These are phyloP conservation scores for Helicoverpa armigera DNA, from an alignment of 1,140 invertebrate species.

Conservation along the genomic window DNA sequence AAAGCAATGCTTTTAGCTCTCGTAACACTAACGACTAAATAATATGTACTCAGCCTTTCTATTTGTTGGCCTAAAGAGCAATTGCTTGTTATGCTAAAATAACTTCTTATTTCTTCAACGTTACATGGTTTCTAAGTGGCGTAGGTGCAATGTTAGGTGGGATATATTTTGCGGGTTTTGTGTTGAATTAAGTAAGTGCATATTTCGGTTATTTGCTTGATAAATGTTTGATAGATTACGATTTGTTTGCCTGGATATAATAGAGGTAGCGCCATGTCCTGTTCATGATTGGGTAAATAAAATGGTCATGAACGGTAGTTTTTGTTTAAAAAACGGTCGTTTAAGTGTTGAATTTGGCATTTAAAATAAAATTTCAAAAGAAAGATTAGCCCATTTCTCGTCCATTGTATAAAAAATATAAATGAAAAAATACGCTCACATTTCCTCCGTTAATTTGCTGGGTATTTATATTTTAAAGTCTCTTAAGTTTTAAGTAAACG, in stretches of 20 bases:
- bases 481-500: slow-evolving; percentile 7
- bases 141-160: neutral
- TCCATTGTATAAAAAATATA: no score
- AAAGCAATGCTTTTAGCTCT: slow-evolving; percentile 55
- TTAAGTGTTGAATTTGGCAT: neutral
- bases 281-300: neutral
- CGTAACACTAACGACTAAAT: slow-evolving; percentile 46
- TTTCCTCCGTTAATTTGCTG: neutral
- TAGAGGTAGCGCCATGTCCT: neutral
- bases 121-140: neutral
- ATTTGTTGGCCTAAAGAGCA: slow-evolving; percentile 35
- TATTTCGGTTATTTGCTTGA: neutral
- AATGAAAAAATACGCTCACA: neutral
- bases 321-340: neutral
- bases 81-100: slow-evolving; percentile 35
- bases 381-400: no score
- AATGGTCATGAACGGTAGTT: neutral
- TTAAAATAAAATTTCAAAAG: neutral
- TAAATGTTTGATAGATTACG: neutral
- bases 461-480: slow-evolving; percentile 27
- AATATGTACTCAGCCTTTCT: slow-evolving; percentile 38
- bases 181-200: neutral
- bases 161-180: neutral
- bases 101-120: slow-evolving; percentile 13
- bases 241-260: neutral